phyloP scores from a whole-genome alignment of 2,888 invertebrate genomes.

The Boloria euphrosyne region DNA sequence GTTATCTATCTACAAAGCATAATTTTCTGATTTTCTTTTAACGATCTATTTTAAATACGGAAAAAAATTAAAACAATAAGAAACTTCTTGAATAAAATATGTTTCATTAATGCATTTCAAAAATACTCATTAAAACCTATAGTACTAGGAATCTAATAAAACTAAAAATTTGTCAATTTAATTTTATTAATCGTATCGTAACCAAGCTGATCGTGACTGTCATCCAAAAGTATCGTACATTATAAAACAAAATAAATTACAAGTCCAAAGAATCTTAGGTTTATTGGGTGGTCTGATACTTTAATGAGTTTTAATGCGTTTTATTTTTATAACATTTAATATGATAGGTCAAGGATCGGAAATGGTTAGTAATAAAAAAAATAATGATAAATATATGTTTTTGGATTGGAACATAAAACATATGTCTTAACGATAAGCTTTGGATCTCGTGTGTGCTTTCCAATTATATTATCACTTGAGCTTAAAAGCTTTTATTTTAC shows the following conservation, averaged over 20 bases:
- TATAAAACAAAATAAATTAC: constrained; percentile 41
- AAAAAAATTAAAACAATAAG: too few relatives aligned
- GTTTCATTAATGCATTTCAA: too few relatives aligned
- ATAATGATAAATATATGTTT: constrained; percentile 20
- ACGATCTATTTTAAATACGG: too few relatives aligned
- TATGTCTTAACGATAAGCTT: constrained; percentile 12
- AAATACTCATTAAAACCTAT: too few relatives aligned
- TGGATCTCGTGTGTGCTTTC: not conserved
- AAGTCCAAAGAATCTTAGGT: constrained; percentile 48
- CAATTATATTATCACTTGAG: not conserved
- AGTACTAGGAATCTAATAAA: too few relatives aligned
- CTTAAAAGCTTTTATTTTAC: not conserved
- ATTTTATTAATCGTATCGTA: not conserved
- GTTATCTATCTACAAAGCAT: too few relatives aligned
- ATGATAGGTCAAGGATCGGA: constrained; percentile 44
- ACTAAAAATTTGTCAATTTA: too few relatives aligned
- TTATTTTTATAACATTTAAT: constrained; percentile 47
- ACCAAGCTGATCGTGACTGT: constrained; percentile 7
- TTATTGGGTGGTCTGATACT: constrained; percentile 52
- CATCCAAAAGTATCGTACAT: constrained; percentile 31
- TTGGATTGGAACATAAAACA: constrained; percentile 16
- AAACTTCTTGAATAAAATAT: too few relatives aligned
- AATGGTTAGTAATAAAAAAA: constrained; percentile 38
- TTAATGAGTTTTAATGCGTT: constrained; percentile 47
- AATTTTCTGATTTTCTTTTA: too few relatives aligned